phyloP scores from a whole-genome alignment of 2,888 invertebrate species.

The Drosophila hamatofila region DNA sequence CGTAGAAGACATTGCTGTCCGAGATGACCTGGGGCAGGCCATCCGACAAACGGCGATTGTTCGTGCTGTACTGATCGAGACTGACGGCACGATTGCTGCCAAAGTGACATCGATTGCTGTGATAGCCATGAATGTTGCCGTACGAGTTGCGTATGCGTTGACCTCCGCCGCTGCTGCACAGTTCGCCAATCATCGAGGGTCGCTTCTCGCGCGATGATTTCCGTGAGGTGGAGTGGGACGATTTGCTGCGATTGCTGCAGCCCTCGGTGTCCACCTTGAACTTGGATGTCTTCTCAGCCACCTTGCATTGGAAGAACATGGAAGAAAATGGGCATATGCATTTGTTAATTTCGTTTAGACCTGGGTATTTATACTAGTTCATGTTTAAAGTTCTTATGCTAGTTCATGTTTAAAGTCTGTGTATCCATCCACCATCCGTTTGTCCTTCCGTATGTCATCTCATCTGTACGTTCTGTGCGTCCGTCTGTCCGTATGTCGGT shows the following conservation, averaged over 20 bases:
- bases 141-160: slow-evolving; percentile 85
- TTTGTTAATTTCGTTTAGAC: neutral
- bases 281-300: slow-evolving; percentile 90
- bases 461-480: no score
- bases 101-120: slow-evolving; percentile 84
- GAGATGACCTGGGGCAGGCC: slow-evolving; percentile 85
- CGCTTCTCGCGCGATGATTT: slow-evolving; percentile 89
- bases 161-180: slow-evolving; percentile 85
- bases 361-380: neutral
- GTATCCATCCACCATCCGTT: neutral
- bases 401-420: neutral
- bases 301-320: slow-evolving; percentile 66
- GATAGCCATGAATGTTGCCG: slow-evolving; percentile 85
- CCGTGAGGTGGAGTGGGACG: slow-evolving; percentile 88
- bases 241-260: slow-evolving; percentile 87
- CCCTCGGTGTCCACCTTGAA: slow-evolving; percentile 91
- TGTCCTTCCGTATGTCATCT: no score
- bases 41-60: slow-evolving; percentile 85
- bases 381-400: neutral
- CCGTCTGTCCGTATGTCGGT: no score
- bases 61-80: slow-evolving; percentile 85
- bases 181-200: slow-evolving; percentile 85
- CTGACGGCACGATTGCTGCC: slow-evolving; percentile 85
- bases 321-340: neutral
- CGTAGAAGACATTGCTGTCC: slow-evolving; percentile 85